Evolutionary conservation across 2,888 invertebrate genomes (phyloP).

Genomic region (Calliphora vomitoria): DNA sequence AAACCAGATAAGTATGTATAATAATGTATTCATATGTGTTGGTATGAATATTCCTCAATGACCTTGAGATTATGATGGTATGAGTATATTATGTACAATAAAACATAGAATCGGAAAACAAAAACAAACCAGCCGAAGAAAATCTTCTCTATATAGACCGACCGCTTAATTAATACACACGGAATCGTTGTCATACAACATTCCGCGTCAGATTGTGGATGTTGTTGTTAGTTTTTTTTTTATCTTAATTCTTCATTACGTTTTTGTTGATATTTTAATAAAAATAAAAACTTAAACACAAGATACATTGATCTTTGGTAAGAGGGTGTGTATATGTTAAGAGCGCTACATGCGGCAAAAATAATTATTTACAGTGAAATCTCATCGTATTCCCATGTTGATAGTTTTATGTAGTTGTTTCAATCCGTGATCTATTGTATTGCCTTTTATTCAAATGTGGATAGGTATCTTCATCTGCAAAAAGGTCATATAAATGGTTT

Average conservation of each 20-base stretch:
- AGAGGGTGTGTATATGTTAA: conserved; percentile 38
- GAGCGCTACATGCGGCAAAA: background rate
- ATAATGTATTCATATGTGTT: background rate
- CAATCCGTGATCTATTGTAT: no score
- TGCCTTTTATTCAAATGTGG: no score
- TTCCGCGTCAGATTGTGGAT: conserved; percentile 25
- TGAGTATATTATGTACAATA: conserved; percentile 34
- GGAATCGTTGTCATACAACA: conserved; percentile 58
- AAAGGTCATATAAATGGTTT: no score
- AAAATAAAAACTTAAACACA: background rate
- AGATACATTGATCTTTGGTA: conserved; percentile 58
- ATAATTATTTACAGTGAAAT: background rate
- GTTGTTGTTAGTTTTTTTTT: conserved; percentile 18
- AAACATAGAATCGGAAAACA: background rate
- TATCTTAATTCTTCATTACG: conserved; percentile 5
- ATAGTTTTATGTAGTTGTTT: no score
- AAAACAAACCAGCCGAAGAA: conserved; percentile 10
- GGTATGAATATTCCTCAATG: conserved; percentile 39
- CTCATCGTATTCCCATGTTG: no score
- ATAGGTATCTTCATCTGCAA: no score
- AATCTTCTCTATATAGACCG: conserved; percentile 5
- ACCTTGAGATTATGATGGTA: conserved; percentile 49
- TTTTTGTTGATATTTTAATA: conserved; percentile 24
- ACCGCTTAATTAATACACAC: conserved; percentile 15
- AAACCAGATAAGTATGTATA: background rate